Conservation (phyloP, 1,140 invertebrate genomes). For the Brachionus plicatilis region DNA sequence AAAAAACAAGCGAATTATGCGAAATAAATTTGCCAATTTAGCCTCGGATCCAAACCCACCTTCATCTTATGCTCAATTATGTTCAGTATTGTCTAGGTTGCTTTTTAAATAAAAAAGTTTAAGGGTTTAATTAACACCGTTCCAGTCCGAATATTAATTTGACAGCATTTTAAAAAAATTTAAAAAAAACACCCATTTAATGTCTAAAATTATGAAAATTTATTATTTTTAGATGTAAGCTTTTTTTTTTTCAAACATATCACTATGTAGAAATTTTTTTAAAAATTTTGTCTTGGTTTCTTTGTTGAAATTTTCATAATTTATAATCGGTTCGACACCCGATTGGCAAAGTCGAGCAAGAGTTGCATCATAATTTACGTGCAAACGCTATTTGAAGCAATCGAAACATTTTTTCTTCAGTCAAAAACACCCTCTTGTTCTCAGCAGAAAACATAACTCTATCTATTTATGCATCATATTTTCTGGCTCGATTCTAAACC, state of each 20-base stretch:
- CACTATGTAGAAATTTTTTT: background rate
- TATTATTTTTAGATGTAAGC: background rate
- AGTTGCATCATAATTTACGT: background rate
- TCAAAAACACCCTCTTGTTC: background rate
- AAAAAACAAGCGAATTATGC: background rate
- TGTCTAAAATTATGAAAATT: background rate
- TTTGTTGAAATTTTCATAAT: background rate
- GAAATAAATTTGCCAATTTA: background rate
- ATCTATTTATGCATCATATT: background rate
- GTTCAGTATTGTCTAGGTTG: background rate
- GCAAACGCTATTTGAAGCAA: background rate
- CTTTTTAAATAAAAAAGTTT: background rate
- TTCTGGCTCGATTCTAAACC: background rate
- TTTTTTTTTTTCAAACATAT: background rate
- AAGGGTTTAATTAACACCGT: background rate
- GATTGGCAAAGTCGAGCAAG: background rate
- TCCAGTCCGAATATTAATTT: background rate
- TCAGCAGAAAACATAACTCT: background rate
- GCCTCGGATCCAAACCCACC: background rate
- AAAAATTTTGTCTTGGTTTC: background rate
- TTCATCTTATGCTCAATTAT: background rate
- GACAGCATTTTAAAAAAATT: background rate
- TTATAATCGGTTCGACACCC: background rate
- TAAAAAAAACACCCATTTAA: background rate
- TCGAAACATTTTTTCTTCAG: background rate